Evolutionary conservation across 1,140 invertebrate genomes (phyloP).

Genomic region (Aphis gossypii): DNA sequence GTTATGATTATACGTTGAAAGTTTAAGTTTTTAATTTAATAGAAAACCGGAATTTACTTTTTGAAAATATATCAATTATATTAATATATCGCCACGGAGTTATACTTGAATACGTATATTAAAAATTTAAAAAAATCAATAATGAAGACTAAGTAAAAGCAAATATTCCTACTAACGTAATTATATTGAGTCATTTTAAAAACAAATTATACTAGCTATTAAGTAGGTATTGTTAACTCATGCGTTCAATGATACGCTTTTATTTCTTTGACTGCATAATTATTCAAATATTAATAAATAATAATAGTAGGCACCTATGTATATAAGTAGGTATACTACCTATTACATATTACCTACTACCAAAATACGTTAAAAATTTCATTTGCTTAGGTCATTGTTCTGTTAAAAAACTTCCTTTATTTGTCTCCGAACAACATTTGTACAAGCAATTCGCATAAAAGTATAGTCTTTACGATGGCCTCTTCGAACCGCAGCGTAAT

Average conservation of each 20-base stretch:
- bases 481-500: background rate
- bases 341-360: too few species aligned
- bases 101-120: background rate
- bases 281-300: background rate
- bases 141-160: background rate
- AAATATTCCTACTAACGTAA: too few species aligned
- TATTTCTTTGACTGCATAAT: background rate
- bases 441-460: background rate
- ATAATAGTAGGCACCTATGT: background rate
- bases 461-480: background rate
- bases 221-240: constrained; percentile 6
- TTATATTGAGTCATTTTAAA: background rate
- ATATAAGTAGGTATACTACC: background rate
- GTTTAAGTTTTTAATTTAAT: too few species aligned
- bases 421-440: background rate
- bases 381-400: background rate
- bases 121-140: background rate
- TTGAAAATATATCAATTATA: background rate
- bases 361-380: background rate
- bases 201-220: background rate
- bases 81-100: background rate
- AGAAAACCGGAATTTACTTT: background rate
- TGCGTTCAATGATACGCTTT: background rate
- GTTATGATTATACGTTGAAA: too few species aligned
- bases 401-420: constrained; percentile 9